Evolutionary conservation across 2,888 invertebrate genomes (phyloP).

Genomic region (Opisthograptis luteolata): DNA sequence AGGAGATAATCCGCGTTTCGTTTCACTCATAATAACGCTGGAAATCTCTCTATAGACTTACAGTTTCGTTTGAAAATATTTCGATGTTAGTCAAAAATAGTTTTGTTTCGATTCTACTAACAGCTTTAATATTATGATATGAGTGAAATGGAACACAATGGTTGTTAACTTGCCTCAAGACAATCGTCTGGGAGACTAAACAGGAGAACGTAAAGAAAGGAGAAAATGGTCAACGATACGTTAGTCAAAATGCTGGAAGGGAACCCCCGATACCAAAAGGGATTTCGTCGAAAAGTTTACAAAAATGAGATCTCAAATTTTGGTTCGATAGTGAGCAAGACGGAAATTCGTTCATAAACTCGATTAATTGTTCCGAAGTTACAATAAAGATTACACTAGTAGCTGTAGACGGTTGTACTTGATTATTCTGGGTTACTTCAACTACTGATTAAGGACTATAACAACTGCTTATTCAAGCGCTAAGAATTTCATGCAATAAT

Average conservation of each 20-base stretch:
- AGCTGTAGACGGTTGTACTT: slow-evolving; percentile 74
- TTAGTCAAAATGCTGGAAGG: slow-evolving; percentile 20
- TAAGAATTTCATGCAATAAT: slow-evolving; percentile 61
- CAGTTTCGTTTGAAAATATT: slow-evolving; percentile 8
- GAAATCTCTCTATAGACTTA: neutral
- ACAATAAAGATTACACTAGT: slow-evolving; percentile 51
- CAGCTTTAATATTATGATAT: neutral
- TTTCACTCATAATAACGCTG: slow-evolving; percentile 37
- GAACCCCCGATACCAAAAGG: slow-evolving; percentile 36
- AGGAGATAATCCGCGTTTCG: slow-evolving; percentile 41
- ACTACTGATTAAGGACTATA: slow-evolving; percentile 52
- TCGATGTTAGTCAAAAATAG: slow-evolving; percentile 4
- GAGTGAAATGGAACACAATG: slow-evolving; percentile 41
- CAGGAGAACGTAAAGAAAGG: slow-evolving; percentile 34
- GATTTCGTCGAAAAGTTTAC: slow-evolving; percentile 46
- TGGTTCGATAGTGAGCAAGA: slow-evolving; percentile 79
- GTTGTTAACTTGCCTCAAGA: slow-evolving; percentile 9
- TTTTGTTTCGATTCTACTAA: slow-evolving; percentile 6
- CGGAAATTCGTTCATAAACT: slow-evolving; percentile 72
- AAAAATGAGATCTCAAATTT: slow-evolving; percentile 80
- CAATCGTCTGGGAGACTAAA: slow-evolving; percentile 4
- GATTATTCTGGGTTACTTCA: slow-evolving; percentile 56
- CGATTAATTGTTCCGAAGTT: slow-evolving; percentile 63
- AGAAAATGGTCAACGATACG: slow-evolving; percentile 35
- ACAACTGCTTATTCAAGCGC: slow-evolving; percentile 57